These are phyloP conservation scores for Papilio protenor DNA, from an alignment of 2,888 invertebrate species.

Conservation along the genomic window DNA sequence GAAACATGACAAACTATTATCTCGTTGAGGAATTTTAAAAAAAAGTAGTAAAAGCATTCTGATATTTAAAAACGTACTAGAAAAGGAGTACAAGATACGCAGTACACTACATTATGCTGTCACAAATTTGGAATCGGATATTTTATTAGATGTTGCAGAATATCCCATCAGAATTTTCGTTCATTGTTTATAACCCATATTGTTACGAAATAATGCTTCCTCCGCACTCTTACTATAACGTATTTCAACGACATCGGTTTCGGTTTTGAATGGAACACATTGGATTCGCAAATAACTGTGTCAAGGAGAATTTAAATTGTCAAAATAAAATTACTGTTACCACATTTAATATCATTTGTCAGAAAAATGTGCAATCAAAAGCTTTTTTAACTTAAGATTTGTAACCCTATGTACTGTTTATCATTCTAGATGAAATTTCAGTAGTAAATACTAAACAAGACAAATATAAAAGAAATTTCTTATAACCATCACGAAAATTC, in stretches of 20 bases:
- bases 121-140: not conserved
- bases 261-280: slow-evolving; percentile 48
- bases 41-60: too few relatives aligned
- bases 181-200: slow-evolving; percentile 56
- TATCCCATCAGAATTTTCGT: slow-evolving; percentile 49
- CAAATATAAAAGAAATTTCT: too few relatives aligned
- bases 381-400: not conserved
- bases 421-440: not conserved
- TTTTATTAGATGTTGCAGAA: slow-evolving; percentile 44
- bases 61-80: not conserved
- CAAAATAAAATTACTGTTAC: slow-evolving; percentile 5
- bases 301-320: slow-evolving; percentile 26
- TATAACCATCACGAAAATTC: not conserved
- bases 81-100: not conserved
- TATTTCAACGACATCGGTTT: slow-evolving; percentile 52
- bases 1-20: not conserved
- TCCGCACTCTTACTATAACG: slow-evolving; percentile 53
- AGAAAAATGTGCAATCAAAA: slow-evolving; percentile 1
- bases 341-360: not conserved
- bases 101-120: too few relatives aligned
- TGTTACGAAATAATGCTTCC: slow-evolving; percentile 56
- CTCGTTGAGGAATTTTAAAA: not conserved
- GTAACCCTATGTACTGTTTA: not conserved
- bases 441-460: not conserved
- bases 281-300: slow-evolving; percentile 46